Conservation (phyloP, 2,797 vertebrate genomes). For the Artibeus jamaicensis region DNA sequence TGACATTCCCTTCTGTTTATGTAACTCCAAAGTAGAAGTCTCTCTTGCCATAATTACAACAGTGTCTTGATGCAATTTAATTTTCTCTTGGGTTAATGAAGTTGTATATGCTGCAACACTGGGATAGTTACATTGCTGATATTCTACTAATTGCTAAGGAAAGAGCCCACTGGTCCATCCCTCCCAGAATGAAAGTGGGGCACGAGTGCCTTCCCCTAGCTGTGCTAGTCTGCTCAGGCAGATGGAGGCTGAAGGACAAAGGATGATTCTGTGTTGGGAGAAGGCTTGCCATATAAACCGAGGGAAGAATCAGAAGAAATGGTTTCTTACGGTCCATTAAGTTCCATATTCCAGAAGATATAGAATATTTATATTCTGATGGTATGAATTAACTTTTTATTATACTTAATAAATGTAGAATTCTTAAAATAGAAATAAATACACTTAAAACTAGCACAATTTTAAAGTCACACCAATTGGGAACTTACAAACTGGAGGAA, state of each 20-base stretch:
- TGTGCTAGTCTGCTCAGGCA: neutral
- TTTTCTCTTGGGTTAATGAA: neutral
- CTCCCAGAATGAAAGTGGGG: neutral
- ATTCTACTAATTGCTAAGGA: neutral
- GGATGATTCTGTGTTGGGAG: neutral
- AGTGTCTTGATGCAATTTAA: neutral
- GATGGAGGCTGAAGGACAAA: neutral
- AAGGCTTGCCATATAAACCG: neutral
- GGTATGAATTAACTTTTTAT: neutral
- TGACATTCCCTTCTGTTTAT: neutral
- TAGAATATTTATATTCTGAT: neutral
- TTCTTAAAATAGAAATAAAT: conserved; percentile 3
- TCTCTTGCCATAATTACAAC: neutral
- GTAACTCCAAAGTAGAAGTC: neutral
- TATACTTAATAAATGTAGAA: neutral
- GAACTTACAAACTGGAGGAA: neutral
- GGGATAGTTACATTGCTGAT: neutral
- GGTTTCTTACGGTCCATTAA: neutral
- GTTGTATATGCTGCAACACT: neutral
- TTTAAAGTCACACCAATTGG: neutral
- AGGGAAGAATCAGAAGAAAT: neutral
- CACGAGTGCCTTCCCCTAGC: neutral
- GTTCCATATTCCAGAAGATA: neutral
- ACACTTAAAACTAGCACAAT: neutral
- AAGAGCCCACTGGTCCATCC: neutral